phyloP scores from a whole-genome alignment of 2,888 invertebrate genomes.

The Caenorhabditis plicata region DNA sequence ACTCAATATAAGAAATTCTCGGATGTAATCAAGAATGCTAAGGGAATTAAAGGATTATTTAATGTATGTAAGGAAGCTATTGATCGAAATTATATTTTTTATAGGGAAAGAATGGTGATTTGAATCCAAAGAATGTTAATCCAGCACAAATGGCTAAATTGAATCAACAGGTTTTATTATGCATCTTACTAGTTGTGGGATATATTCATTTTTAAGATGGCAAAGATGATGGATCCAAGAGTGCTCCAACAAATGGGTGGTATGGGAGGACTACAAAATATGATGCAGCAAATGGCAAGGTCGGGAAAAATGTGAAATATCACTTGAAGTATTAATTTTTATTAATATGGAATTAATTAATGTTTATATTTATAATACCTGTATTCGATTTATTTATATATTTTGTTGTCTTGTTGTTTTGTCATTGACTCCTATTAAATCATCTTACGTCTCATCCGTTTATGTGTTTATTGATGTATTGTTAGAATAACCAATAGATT shows the following conservation, averaged over 20 bases:
- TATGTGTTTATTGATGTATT: too few relatives aligned
- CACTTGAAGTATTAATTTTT: not conserved
- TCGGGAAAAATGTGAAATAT: constrained; percentile 54
- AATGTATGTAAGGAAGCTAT: constrained; percentile 69
- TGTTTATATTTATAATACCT: not conserved
- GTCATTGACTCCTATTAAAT: too few relatives aligned
- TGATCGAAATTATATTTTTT: constrained; percentile 3
- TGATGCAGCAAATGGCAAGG: constrained; percentile 88
- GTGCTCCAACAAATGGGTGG: constrained; percentile 88
- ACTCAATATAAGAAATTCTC: constrained; percentile 98
- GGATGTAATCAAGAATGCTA: constrained; percentile 99
- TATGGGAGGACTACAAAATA: constrained; percentile 78
- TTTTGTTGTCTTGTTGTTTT: not conserved
- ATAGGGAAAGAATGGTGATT: constrained; percentile 80
- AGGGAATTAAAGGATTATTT: constrained; percentile 96
- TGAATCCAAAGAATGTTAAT: constrained; percentile 92
- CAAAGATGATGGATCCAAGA: constrained; percentile 88
- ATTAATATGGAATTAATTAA: too few relatives aligned
- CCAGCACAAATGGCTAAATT: constrained; percentile 97
- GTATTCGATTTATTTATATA: not conserved
- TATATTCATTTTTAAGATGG: too few relatives aligned
- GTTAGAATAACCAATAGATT: too few relatives aligned
- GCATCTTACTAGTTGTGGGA: too few relatives aligned
- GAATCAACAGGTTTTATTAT: too few relatives aligned
- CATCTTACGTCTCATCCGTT: too few relatives aligned